Base-by-base conservation (phyloP, 2,113 vertebrate genomes). In the western clawed frog (Xenopus tropicalis) region DNA sequence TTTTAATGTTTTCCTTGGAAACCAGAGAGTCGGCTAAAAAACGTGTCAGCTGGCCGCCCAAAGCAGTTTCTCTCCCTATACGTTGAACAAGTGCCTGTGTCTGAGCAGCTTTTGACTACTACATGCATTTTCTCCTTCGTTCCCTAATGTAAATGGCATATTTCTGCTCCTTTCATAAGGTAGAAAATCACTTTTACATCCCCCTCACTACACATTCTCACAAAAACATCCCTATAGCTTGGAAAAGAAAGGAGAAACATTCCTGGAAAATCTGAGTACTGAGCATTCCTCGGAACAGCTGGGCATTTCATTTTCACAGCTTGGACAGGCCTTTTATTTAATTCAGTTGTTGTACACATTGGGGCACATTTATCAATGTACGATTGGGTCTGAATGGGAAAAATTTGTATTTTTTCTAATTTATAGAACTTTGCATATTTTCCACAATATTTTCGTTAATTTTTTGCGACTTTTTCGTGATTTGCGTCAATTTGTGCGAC, bases 231-330 rank as follows among this genome's bases (percentile, higher is more conserved):
- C 64, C 21, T 62, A 42, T 63, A 76, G 66, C 48, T 76, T 76
- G 66, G 73, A 69, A 69, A 22, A 69, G 58, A 76, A 76, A 76
- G 13, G 25, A 51, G 43, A 69, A 74, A 63, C 66, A 76, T 76
- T 76, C 66, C 57, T 69, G 73, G 73, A 76, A 76, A 76, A 76
- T 69, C 10, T 76, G 72, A 76, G 24, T 25, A 37, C 17, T 16
- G 23, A 21, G 51, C 66, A 69, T 76, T 76, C 66, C 73, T 16
- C 54, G 20, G 20, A 67, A 76, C 73, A 76, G 73, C 73, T 76
- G 73, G 73, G 44, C 24, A 69, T 56, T 24, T 6, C 57, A 76
- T 76, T 76, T 76, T 62, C 73, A 67, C 20, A 0, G n/a, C 42
- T 76, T 51, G 11, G 21, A 11, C n/a, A 7, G 29, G 21, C n/a